Conservation (phyloP, 1,140 invertebrate genomes). For the Drosophila suzukii region DNA sequence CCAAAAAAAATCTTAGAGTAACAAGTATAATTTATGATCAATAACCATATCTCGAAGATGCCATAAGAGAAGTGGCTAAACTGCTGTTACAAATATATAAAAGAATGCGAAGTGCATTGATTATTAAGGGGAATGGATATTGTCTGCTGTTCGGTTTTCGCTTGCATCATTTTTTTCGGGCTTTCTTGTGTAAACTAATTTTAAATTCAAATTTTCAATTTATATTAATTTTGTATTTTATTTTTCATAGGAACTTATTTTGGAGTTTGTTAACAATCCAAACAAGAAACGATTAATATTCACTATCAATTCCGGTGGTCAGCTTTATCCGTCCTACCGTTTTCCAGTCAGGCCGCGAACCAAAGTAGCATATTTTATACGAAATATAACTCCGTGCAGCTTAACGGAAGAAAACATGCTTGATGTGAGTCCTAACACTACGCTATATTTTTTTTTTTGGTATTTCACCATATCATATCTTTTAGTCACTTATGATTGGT, state of each 20-base stretch:
- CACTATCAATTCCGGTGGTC: conserved; percentile 84
- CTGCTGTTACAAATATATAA: too few species aligned
- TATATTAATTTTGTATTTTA: too few species aligned
- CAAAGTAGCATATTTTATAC: conserved; percentile 89
- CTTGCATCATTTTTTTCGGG: too few species aligned
- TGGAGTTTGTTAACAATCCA: conserved; percentile 85
- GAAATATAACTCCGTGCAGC: conserved; percentile 85
- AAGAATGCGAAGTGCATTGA: too few species aligned
- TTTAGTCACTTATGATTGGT: conserved; percentile 62
- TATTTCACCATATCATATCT: background rate
- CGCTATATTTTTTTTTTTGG: background rate
- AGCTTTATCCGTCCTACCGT: conserved; percentile 70
- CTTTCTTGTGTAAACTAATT: too few species aligned
- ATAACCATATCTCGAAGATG: too few species aligned
- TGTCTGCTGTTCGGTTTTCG: too few species aligned
- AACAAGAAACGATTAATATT: conserved; percentile 85
- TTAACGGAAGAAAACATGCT: conserved; percentile 87
- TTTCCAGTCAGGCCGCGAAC: conserved; percentile 78
- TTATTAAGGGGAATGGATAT: too few species aligned
- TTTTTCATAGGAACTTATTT: conserved; percentile 85
- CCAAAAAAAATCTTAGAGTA: too few species aligned
- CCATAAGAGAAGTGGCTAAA: too few species aligned
- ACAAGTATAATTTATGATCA: too few species aligned
- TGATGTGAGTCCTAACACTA: conserved; percentile 84
- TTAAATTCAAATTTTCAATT: too few species aligned